Conservation (phyloP, 2,888 invertebrate species). For the Hirtodrosophila cameraria region DNA sequence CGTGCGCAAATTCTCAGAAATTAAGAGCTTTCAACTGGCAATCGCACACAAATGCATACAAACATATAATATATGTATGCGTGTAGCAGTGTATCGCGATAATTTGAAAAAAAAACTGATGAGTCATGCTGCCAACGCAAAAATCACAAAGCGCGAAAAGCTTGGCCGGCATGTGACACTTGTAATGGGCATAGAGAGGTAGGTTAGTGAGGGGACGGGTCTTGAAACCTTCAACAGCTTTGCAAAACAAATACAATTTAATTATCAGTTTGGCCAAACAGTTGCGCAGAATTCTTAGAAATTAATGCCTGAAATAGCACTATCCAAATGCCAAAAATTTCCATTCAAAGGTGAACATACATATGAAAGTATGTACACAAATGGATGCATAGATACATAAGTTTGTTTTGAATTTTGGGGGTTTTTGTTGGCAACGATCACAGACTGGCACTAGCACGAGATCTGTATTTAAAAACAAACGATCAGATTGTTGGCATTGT, state of each 20-base stretch:
- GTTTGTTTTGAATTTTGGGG: constrained; percentile 16
- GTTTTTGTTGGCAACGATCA: constrained; percentile 43
- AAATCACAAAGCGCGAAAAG: constrained; percentile 46
- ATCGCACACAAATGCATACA: constrained; percentile 1
- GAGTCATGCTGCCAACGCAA: constrained; percentile 64
- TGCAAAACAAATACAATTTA: constrained; percentile 30
- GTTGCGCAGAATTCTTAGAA: constrained; percentile 59
- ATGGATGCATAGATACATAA: not conserved
- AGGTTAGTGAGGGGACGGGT: constrained; percentile 28
- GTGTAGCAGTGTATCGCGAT: constrained; percentile 13
- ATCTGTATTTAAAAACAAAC: constrained; percentile 36
- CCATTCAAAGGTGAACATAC: not conserved
- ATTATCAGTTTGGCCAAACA: constrained; percentile 21
- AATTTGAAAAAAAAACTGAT: constrained; percentile 54
- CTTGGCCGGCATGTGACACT: constrained; percentile 58
- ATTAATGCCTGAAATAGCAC: constrained; percentile 42
- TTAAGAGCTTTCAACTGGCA: constrained; percentile 41
- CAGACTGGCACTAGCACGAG: constrained; percentile 66
- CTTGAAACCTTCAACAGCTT: constrained; percentile 12
- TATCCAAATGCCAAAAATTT: constrained; percentile 2
- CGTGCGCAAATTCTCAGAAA: constrained; percentile 32
- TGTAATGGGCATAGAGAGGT: constrained; percentile 30
- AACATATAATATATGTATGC: constrained; percentile 1
- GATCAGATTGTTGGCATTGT: constrained; percentile 26
- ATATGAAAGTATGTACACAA: not conserved